phyloP scores from a whole-genome alignment of 1,140 invertebrate genomes.

The Bombus balteatus region DNA sequence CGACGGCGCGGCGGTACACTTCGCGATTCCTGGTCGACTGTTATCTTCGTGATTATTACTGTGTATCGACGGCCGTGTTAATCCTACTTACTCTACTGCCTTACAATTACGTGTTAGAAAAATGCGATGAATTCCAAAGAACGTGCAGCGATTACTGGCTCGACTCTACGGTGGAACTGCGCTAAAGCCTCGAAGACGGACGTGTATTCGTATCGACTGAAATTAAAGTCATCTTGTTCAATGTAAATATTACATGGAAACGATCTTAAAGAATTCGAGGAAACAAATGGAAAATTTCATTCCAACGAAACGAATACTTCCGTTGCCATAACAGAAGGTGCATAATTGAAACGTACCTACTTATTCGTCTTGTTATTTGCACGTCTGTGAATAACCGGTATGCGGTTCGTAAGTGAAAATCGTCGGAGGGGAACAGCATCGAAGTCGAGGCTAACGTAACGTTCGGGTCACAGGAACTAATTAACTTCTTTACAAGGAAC shows the following conservation, averaged over 20 bases:
- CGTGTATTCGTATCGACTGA: background rate
- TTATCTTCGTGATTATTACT: background rate
- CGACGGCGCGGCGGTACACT: background rate
- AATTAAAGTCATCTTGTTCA: background rate
- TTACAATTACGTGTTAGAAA: no score
- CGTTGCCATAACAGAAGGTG: background rate
- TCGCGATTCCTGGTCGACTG: background rate
- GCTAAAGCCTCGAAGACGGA: background rate
- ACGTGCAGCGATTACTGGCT: no score
- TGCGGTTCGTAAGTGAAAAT: constrained; percentile 43
- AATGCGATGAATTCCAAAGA: no score
- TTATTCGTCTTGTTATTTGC: constrained; percentile 19
- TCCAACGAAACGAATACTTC: background rate
- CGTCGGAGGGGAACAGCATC: constrained; percentile 31
- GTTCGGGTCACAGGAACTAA: constrained; percentile 67
- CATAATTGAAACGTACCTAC: constrained; percentile 15
- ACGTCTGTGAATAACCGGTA: background rate
- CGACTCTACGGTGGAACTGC: no score
- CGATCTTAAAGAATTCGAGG: constrained; percentile 1
- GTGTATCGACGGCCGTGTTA: background rate
- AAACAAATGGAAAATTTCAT: constrained; percentile 11
- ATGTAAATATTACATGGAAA: background rate
- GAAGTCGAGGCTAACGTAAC: constrained; percentile 36
- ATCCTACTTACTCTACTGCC: no score
- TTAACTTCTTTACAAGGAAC: constrained; percentile 75